Base-by-base conservation (phyloP, 1,140 invertebrate species). In the Drosophila equinoxialis region DNA sequence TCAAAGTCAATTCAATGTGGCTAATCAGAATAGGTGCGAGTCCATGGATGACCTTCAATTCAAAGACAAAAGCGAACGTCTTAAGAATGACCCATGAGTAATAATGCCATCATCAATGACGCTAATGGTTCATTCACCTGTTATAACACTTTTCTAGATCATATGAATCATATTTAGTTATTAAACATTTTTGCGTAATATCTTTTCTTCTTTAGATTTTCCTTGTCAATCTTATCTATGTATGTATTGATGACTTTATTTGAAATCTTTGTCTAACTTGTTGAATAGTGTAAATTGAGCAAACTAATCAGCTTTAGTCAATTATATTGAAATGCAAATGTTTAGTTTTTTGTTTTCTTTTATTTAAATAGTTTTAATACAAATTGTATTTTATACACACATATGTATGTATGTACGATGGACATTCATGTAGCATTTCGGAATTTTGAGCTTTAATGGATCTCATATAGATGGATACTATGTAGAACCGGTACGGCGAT, bases 291-390 rank as follows among this genome's bases (percentile, higher is more conserved):
- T 59, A 59, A 58, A 8, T 10, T 17, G 14, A 58, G 55, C 55
- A 35, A 58, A 58, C 55, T 57, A 48, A 51, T 58, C 33, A 35
- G 55, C 55, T 35, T 58, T 35, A 58, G 30, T n/a, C 33, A 14
- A 35, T 51, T 58, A 39, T 59, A 59, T 59, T 59, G 57, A 59
- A 59, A 59, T 59, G 57, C 35, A 37, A 59, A 59, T 59, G 45
- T 23, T 48, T 11, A 59, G 33, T 39, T 59, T 17, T 48, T 20
- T 20, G 6, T 23, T 11, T 33, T 57, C 20, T 61, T 61, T 35
- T 30, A 41, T 17, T 61, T 62, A 62, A 62, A 62, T 62, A 62
- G 39, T 45, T 35, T 62, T 62, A 26, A 39, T 42, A 41, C 20
- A 37, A 26, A 42, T 61, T 61, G 13, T 62, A 51, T 51, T 23